Evolutionary conservation across 2,888 invertebrate species (phyloP).

Genomic region (Aporophyla nigra): DNA sequence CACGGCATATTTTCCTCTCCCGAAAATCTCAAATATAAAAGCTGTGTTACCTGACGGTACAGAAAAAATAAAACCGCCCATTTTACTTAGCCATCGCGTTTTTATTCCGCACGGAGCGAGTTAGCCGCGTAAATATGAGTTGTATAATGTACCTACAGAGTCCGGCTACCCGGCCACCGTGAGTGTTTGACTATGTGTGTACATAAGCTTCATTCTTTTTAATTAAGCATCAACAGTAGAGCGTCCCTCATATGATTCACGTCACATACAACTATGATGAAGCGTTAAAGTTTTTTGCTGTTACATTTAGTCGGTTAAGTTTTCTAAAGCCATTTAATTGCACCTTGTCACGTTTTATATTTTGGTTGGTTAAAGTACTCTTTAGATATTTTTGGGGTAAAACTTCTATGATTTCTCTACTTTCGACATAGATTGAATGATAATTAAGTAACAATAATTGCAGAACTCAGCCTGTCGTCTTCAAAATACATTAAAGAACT

Average conservation of each 20-base stretch:
- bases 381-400: not conserved
- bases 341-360: not conserved
- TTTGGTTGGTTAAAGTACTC: not conserved
- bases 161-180: not conserved
- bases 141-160: slow-evolving; percentile 29
- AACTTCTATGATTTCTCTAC: not conserved
- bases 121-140: slow-evolving; percentile 10
- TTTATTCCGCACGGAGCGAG: slow-evolving; percentile 26
- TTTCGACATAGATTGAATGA: not conserved
- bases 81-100: slow-evolving; percentile 46
- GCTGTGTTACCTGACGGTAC: slow-evolving; percentile 27
- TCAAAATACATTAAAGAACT: not conserved
- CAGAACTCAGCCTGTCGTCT: not conserved
- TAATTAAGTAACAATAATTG: not conserved
- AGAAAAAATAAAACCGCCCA: slow-evolving; percentile 37
- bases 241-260: slow-evolving; percentile 10
- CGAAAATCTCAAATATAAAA: slow-evolving; percentile 42
- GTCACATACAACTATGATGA: slow-evolving; percentile 2
- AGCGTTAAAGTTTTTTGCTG: not conserved
- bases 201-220: slow-evolving; percentile 22
- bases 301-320: not conserved
- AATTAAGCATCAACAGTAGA: slow-evolving; percentile 5
- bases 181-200: slow-evolving; percentile 26
- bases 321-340: not conserved
- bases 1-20: slow-evolving; percentile 25